Evolutionary conservation across 2,888 invertebrate genomes (phyloP), one percentile per base, ranked within the genome.

Genomic region (Flabesymbios commensalis): DNA sequence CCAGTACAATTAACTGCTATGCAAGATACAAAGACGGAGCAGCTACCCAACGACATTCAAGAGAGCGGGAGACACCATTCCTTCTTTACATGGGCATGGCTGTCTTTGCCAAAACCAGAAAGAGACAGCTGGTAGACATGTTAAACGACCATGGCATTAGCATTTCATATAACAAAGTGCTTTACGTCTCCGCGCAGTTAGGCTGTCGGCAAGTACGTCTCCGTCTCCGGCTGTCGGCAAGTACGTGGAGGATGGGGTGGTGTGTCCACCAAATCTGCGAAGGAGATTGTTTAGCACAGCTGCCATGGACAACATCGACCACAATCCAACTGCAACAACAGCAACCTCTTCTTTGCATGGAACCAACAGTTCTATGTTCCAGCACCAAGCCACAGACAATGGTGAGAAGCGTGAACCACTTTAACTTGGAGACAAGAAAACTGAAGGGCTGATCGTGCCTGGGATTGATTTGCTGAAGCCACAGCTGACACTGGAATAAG

Each of bases 291-390:
- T 70, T 51, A 71, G 71, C 10, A 68, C 67, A 42, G 31, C 68
- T 39, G 69, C 67, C 19, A 57, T 70, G 31, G 69, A 72, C 43
- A 72, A 67, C 52, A 71, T 67, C 32, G 70, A 72, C 33, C 68
- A 68, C 33, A 72, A 68, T 48, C 66, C 68, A 36, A 59, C 53
- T 33, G 47, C 68, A 47, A 61, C 66, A 17, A 66, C 63, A 36
- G 64, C 67, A 26, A 60, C 45, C 19, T 53, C 54, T 19, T 65
- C 64, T 17, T 65, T 65, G 32, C 67, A 71, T 59, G 70, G 70
- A 3, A 68, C 68, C 3, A 59, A 58, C 29, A 65, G 67, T 33
- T 70, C 70, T 4, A 10, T 67, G n/a, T 68, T 67, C 45, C 67
- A 66, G 48, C 67, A 69, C 53, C 65, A 63, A 48, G 36, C 31